Base-by-base conservation (phyloP, 2,888 invertebrate genomes). In the Bembecia ichneumoniformis region DNA sequence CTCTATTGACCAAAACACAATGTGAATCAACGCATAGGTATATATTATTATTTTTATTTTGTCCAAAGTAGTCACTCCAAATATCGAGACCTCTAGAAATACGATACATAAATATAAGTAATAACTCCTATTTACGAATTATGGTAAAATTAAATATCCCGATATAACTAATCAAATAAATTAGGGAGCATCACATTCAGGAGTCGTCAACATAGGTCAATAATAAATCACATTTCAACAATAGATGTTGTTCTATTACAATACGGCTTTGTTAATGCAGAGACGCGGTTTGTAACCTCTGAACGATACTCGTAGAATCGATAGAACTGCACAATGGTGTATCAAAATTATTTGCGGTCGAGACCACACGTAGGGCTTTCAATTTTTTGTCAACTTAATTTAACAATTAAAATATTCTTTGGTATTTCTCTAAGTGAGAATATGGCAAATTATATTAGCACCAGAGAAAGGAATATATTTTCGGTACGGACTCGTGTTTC, bases 321-420 rank as follows among this genome's bases (percentile, higher is more conserved):
- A 28, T 34, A 14, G 20, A n/a, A 46, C 15, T 35, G 47, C 35
- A 35, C 59, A 69, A 60, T 64, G 54, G 58, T 28, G 17, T 35
- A 55, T 52, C 52, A 51, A 53, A 56, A 53, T 58, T 57, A 57
- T 64, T 59, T 62, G 69, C 58, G 66, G 64, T 66, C 55, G 57
- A 51, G 66, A 65, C 68, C 64, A 66, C 66, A 68, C 62, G 44
- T 44, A 16, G 44, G 44, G 44, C 3, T n/a, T 44, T 14, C 17
- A 28, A 28, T 44, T 44, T 44, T 44, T 44, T 44, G 17, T 44
- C 5, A 48, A 13, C n/a, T 40, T 40, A 40, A 40, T 40, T 40
- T 40, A 40, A 40, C 40, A 14, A 40, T 40, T 40, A 40, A 40
- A 40, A 40, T 40, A 14, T 28, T 28, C 28, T 28, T 7, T 28